Evolutionary conservation across 2,888 invertebrate genomes (phyloP), one percentile per base, ranked within the genome.

Genomic region (Scaptomyza polygonia): DNA sequence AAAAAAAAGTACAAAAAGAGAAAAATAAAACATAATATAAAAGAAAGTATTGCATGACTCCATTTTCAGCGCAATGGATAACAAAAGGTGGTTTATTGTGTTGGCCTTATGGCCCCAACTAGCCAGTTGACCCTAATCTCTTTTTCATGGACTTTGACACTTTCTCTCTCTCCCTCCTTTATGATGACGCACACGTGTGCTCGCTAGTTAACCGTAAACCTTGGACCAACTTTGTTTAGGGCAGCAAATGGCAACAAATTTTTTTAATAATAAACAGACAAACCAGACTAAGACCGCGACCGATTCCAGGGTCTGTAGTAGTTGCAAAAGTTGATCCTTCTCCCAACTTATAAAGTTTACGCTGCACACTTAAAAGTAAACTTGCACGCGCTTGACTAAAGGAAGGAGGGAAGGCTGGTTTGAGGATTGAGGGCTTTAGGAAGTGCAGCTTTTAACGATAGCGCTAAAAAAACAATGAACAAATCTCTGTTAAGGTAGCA

Each of bases 241-340:
- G 65, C 66, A 81, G 72, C 79, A 77, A 79, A 68, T 72, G 77
- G 63, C 77, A 82, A 76, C 80, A 83, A 76, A 76, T 82, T 86
- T 86, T 81, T 80, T 80, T 86, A 76, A 79, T 82, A 82, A 82
- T 79, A 82, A 82, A 79, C 77, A 69, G 48, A 29, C 45, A 43
- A 67, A 47, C 47, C 52, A 59, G 44, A 8, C 40, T 7, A 12
- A 16, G 9, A 16, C 39, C 14, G 39, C 16, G 16, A 36, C 36
- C 14, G 36, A 36, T n/a, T 14, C 36, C 7, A 14, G 2, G 8
- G 0, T 16, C 6, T 11, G n/a, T 21, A 6, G 48, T 30, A 27
- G 29, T 57, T 39, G 9, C 39, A 9, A 76, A 67, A 76, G 57
- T 72, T 76, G 65, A 70, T 73, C 66, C 81, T 78, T 39, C 52